phyloP scores from a whole-genome alignment of 2,797 vertebrate species.

The Meda fulgida region DNA sequence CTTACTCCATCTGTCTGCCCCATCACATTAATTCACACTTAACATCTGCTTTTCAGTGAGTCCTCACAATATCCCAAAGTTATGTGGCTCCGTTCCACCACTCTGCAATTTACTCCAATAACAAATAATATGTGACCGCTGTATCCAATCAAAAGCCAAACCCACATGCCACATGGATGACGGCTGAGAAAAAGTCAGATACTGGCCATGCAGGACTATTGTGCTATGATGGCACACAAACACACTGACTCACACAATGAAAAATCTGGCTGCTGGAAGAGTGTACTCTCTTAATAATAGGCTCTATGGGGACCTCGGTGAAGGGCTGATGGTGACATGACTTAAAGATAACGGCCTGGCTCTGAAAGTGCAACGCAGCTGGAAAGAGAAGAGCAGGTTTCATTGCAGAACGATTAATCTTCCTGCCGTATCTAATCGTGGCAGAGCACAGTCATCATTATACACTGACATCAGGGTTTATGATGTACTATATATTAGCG shows the following conservation, averaged over 20 bases:
- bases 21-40: conserved; percentile 14
- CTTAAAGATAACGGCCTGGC: conserved; percentile 24
- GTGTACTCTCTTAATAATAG: conserved; percentile 15
- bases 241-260: background rate
- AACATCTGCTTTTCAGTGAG: conserved; percentile 41
- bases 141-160: conserved; percentile 43
- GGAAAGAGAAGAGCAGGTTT: conserved; percentile 21
- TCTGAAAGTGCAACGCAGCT: conserved; percentile 33
- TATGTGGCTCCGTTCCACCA: conserved; percentile 21
- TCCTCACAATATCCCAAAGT: conserved; percentile 26
- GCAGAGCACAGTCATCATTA: conserved; percentile 31
- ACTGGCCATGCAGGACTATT: conserved; percentile 9
- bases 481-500: conserved; percentile 18
- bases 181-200: conserved; percentile 21
- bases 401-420: conserved; percentile 26
- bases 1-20: conserved; percentile 37
- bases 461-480: conserved; percentile 42
- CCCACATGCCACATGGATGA: conserved; percentile 26
- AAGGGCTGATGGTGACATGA: conserved; percentile 12
- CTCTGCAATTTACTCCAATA: conserved; percentile 33
- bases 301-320: conserved; percentile 25
- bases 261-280: conserved; percentile 24
- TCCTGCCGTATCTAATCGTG: background rate
- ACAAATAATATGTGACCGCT: conserved; percentile 35
- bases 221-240: conserved; percentile 22